Evolutionary conservation across 1,140 invertebrate genomes (phyloP), one percentile per base, ranked within the genome.

Genomic region (Parapsyche elsis): DNA sequence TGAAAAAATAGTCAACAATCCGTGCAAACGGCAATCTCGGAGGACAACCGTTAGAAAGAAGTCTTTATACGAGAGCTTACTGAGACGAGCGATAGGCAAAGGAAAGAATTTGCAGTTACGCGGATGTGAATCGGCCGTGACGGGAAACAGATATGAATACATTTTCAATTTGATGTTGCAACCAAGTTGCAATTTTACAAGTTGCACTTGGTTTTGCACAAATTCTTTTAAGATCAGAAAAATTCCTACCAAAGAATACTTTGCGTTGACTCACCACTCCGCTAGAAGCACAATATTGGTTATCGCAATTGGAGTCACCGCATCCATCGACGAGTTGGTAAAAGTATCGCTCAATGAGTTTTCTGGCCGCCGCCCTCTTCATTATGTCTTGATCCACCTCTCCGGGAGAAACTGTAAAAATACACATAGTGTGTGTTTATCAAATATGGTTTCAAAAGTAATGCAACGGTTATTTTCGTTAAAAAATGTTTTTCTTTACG

Each of bases 291-390:
- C 96, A 98, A 86, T 94, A 90, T 84, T 92, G 91, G 90, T 98
- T 98, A 82, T 92, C 91, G 88, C 96, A 98, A 76, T 92, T 90
- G 9, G 92, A 88, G 86, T 97, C 95, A 7, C 96, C 96, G 89
- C 96, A 98, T 79, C 96, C 96, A 87, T 97, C 94, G 12, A 94
- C 94, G 76, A 98, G 89, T 88, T 97, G 95, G 88, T 96, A 96
- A 87, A 97, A 98, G 88, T 97, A 98, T 83, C 94, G 92, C 87
- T 97, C 95, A 81, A 98, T 97, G 59, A 97, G 89, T 87, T 95
- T 94, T 86, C 93, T 95, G 23, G 95, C 95, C 81, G 95, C 94
- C 81, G 94, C 93, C 84, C 96, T 91, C 90, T 97, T 97, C 95
- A 95, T 95, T 85, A 93, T 92, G 89, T 92, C 92, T 84, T 89